These are phyloP conservation scores for Lamellibrachia columna DNA, from an alignment of 2,888 invertebrate genomes.

Conservation along the genomic window DNA sequence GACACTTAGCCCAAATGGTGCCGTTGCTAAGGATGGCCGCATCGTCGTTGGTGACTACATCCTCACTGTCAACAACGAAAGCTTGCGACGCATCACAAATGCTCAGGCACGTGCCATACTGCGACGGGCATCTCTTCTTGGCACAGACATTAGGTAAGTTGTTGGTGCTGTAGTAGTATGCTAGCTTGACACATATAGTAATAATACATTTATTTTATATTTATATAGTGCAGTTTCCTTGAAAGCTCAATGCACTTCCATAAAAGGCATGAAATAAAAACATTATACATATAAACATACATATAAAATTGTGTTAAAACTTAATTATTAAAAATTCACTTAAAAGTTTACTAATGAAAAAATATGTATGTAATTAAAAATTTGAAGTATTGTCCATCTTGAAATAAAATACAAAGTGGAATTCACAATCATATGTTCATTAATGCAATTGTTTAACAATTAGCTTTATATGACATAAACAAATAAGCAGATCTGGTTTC, in stretches of 20 bases:
- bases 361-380: background rate
- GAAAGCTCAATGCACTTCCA: background rate
- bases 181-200: background rate
- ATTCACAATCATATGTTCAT: background rate
- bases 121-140: conserved; percentile 70
- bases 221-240: background rate
- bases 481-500: background rate
- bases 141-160: conserved; percentile 70
- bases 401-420: background rate
- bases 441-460: background rate
- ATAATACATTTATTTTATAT: background rate
- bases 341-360: background rate
- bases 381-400: background rate
- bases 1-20: conserved; percentile 68
- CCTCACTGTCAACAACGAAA: conserved; percentile 72
- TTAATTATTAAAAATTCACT: no score
- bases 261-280: background rate
- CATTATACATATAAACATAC: background rate
- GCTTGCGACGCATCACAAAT: conserved; percentile 70
- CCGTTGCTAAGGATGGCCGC: conserved; percentile 71
- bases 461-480: background rate
- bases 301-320: background rate
- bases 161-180: background rate
- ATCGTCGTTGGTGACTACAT: conserved; percentile 72
- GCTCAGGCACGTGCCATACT: conserved; percentile 72